These are phyloP conservation scores for Drosophila suboccidentalis DNA, from an alignment of 2,888 invertebrate genomes.

Conservation along the genomic window DNA sequence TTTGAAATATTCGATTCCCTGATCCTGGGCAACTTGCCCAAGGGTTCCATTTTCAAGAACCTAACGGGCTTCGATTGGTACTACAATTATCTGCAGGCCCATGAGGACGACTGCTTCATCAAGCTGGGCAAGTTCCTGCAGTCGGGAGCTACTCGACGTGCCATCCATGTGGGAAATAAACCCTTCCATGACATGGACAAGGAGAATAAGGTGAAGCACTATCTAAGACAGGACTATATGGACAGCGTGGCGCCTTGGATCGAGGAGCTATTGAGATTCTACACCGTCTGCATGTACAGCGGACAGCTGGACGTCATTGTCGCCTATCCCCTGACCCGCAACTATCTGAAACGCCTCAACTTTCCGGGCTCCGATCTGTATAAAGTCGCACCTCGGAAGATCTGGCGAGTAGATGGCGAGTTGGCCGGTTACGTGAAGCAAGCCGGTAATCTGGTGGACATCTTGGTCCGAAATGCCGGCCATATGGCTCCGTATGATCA, in stretches of 20 bases:
- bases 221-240: constrained; percentile 92
- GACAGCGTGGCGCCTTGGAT: constrained; percentile 92
- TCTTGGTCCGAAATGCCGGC: constrained; percentile 92
- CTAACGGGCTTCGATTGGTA: constrained; percentile 82
- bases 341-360: constrained; percentile 90
- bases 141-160: constrained; percentile 87
- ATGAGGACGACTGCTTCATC: constrained; percentile 88
- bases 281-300: constrained; percentile 91
- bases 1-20: constrained; percentile 90
- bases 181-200: constrained; percentile 87
- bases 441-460: constrained; percentile 90
- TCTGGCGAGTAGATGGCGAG: constrained; percentile 90
- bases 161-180: constrained; percentile 94
- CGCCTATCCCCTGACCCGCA: constrained; percentile 93
- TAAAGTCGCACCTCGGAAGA: constrained; percentile 88
- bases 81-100: constrained; percentile 87
- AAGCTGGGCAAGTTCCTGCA: constrained; percentile 80
- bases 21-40: constrained; percentile 87
- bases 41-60: constrained; percentile 90
- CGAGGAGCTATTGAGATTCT: constrained; percentile 88
- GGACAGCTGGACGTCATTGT: constrained; percentile 97
- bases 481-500: constrained; percentile 94
- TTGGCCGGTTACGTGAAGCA: constrained; percentile 92
- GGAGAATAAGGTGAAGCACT: constrained; percentile 88
- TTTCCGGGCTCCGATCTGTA: constrained; percentile 90